Evolutionary conservation across 2,113 vertebrate genomes (phyloP).

Genomic region (Grantiella picta): DNA sequence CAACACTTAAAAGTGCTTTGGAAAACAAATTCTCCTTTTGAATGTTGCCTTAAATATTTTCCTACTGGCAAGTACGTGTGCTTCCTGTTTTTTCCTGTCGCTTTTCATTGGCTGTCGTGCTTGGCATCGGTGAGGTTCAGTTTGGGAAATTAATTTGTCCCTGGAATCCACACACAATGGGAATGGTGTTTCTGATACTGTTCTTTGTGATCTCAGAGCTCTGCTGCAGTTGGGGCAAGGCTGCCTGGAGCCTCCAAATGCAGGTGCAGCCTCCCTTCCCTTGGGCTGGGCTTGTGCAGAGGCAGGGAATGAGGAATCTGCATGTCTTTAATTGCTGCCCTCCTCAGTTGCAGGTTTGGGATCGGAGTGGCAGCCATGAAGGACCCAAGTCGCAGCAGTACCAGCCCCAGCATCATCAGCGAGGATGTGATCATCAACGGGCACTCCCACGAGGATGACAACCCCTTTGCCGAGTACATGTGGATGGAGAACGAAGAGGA

Average conservation of each 20-base stretch:
- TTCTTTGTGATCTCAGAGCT: background rate
- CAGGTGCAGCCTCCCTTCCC: background rate
- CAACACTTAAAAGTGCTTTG: background rate
- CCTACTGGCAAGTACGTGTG: fast-evolving
- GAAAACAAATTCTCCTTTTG: background rate
- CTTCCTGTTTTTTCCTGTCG: background rate
- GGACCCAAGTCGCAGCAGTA: conserved; percentile 84
- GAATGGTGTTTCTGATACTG: fast-evolving
- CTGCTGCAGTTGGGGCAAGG: background rate
- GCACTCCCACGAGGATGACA: conserved; percentile 82
- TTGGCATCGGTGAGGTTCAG: background rate
- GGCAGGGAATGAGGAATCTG: background rate
- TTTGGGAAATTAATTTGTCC: background rate
- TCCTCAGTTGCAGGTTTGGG: conserved; percentile 53
- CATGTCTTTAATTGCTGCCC: background rate
- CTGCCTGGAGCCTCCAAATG: background rate
- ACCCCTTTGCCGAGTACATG: conserved; percentile 93
- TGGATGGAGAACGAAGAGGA: conserved; percentile 97
- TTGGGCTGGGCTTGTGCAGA: background rate
- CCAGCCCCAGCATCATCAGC: conserved; percentile 76
- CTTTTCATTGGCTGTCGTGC: background rate
- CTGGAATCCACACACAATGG: fast-evolving
- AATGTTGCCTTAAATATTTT: background rate
- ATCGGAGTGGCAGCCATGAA: conserved; percentile 79
- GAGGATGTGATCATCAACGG: conserved; percentile 82